Base-by-base conservation (phyloP, 2,888 invertebrate species). In the Lasioglossum figueresi region DNA sequence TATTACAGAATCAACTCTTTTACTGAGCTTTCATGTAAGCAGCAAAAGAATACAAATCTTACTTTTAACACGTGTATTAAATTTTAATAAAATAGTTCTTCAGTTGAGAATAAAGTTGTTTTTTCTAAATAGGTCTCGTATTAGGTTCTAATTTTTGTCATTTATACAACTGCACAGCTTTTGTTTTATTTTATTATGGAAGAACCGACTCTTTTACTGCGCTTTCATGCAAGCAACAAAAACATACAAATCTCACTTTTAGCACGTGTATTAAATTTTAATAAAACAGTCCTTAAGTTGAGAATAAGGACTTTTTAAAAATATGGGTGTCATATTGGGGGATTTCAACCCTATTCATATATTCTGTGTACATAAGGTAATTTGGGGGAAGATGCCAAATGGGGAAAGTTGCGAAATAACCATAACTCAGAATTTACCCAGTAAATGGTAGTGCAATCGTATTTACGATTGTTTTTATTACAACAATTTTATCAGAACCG, bases 351-450 rank as follows among this genome's bases (percentile, higher is more conserved):
- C n/a, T 56, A n/a, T 56, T 56, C 56, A n/a, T 56, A n/a, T n/a
- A n/a, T 56, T 56, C 23, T n/a, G 56, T n/a, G n/a, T 56, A 56
- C n/a, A n/a, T 56, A 56, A 56, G 12, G 56, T 56, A 56, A 56
- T 56, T 70, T 43, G 72, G 31, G 71, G 43, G 16, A 45, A n/a
- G 14, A 14, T 37, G 70, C 70, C 23, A 40, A 40, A n/a, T 34
- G 70, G 70, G 71, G n/a, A 45, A n/a, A 56, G 56, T 56, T 56
- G 56, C n/a, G 56, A 56, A n/a, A 56, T 12, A n/a, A 56, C 56
- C n/a, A 12, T 56, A n/a, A 56, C 56, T 56, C 56, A 56, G n/a
- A 56, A 56, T 56, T 56, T 56, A 56, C 12, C 12, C 4, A n/a
- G 12, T 56, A 56, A 56, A 56, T 56, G n/a, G 56, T 12, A 12